Conservation (phyloP, 2,888 invertebrate species). For the Lacanobia oleracea region DNA sequence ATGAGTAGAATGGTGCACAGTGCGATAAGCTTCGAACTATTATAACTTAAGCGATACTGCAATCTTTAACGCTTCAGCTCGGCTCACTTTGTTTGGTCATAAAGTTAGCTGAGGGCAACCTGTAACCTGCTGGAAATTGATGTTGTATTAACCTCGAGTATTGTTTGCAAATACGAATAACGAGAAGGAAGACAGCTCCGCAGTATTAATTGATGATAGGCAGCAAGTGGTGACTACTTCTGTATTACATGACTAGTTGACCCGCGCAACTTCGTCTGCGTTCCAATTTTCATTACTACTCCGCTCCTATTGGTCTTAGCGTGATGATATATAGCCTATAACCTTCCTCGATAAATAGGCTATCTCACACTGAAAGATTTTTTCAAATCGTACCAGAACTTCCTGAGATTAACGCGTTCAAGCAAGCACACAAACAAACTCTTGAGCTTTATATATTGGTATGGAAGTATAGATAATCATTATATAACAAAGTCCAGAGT, state of each 20-base stretch:
- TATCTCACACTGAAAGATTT: too few species aligned
- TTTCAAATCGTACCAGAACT: too few species aligned
- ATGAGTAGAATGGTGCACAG: slow-evolving; percentile 56
- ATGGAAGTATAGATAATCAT: too few species aligned
- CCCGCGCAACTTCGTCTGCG: too few species aligned
- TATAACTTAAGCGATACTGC: slow-evolving; percentile 59
- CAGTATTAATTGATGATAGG: neutral
- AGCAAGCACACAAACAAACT: too few species aligned
- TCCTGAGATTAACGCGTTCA: too few species aligned
- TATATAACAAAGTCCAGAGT: neutral
- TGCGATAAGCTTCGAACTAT: slow-evolving; percentile 56
- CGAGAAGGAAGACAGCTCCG: neutral
- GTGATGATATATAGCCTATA: too few species aligned
- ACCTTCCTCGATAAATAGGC: too few species aligned
- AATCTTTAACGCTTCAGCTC: slow-evolving; percentile 56
- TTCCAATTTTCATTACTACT: too few species aligned
- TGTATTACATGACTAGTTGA: too few species aligned
- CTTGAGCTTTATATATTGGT: too few species aligned
- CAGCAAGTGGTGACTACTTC: neutral
- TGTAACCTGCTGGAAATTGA: neutral
- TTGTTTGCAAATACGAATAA: neutral
- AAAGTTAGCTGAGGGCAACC: slow-evolving; percentile 31
- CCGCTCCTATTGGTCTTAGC: too few species aligned
- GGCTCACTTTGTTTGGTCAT: slow-evolving; percentile 23
- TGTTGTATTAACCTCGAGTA: neutral